phyloP scores from a whole-genome alignment of 23 tunicate species.

The Ciona savignyi region DNA sequence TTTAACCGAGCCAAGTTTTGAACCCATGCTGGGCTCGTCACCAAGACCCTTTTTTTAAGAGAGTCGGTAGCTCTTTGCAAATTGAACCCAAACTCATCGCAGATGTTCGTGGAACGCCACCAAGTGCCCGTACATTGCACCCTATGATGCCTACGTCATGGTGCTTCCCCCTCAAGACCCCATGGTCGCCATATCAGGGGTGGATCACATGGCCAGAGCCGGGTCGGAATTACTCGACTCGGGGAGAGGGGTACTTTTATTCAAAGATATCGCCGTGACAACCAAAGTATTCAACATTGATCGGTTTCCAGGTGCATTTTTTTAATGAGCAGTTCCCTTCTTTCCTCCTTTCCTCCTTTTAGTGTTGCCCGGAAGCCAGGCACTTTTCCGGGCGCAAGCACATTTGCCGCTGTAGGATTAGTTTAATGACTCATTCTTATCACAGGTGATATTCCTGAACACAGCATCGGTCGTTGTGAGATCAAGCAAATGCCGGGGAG shows the following conservation, averaged over 20 bases:
- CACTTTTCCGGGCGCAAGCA: no score
- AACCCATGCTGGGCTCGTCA: no score
- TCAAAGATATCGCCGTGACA: constrained; percentile 15
- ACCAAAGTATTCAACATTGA: constrained; percentile 1
- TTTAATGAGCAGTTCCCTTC: no score
- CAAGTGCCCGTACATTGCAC: constrained; percentile 19
- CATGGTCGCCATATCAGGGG: constrained; percentile 10
- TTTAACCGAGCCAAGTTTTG: no score
- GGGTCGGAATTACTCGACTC: neutral
- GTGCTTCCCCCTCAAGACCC: constrained; percentile 35
- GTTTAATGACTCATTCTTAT: no score
- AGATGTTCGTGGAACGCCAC: constrained; percentile 24
- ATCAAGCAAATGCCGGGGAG: neutral
- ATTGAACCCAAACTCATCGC: no score
- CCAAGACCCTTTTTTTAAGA: no score
- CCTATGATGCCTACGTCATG: neutral
- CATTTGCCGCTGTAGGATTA: no score
- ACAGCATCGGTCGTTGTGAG: constrained; percentile 16
- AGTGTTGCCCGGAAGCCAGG: no score
- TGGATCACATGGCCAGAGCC: neutral
- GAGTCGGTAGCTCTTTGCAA: no score
- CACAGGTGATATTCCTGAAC: neutral
- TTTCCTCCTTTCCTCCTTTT: no score
- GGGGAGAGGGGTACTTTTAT: constrained; percentile 4
- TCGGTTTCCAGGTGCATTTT: neutral